Percentiles rank a stretch among this genome's conserved stretches.
Evolutionary conservation across 2,888 invertebrate species (phyloP).

Genomic region (Pseudococcus viburni): DNA sequence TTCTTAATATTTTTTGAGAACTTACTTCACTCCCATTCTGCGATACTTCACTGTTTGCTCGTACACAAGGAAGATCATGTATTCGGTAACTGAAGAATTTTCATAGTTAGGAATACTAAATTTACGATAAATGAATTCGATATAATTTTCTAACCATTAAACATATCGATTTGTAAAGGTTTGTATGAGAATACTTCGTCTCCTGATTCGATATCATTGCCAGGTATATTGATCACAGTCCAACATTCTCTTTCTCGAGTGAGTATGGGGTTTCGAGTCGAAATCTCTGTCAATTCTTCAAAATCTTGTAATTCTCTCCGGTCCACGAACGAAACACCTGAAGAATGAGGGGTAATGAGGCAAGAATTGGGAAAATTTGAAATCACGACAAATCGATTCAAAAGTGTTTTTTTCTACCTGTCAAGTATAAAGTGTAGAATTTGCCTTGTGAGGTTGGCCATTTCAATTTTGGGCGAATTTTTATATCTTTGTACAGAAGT

Average conservation of each 20-base stretch:
- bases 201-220: background rate
- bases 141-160: background rate
- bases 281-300: background rate
- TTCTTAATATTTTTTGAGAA: background rate
- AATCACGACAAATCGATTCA: no score
- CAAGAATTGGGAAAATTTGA: background rate
- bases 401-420: background rate
- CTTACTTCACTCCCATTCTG: background rate
- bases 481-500: background rate
- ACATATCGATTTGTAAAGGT: background rate
- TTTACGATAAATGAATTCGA: background rate
- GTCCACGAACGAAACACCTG: background rate
- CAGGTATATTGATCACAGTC: constrained; percentile 38
- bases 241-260: constrained; percentile 28
- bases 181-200: background rate
- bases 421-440: constrained; percentile 15
- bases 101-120: background rate
- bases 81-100: background rate
- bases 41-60: background rate
- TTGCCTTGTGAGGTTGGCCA: background rate
- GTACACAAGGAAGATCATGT: background rate
- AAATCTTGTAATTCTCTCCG: background rate
- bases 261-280: background rate
- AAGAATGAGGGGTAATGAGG: background rate
- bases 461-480: background rate